Evolutionary conservation across 2,113 vertebrate genomes (phyloP), one percentile per base, ranked within the genome.

Genomic region (Toxotes jaculatrix): DNA sequence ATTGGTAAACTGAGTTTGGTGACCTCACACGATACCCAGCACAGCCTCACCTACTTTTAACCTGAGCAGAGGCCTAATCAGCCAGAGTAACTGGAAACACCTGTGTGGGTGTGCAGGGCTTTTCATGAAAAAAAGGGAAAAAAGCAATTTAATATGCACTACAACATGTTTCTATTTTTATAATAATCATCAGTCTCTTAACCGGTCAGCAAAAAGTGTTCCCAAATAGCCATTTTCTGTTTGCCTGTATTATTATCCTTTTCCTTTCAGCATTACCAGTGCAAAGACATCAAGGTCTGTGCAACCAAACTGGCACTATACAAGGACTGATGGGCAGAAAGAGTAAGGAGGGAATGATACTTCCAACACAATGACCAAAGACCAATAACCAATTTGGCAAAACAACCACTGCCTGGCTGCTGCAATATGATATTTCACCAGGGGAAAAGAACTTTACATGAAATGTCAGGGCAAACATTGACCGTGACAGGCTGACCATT

Each of bases 381-480:
- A n/a, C n/a, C n/a, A n/a, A n/a, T n/a, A 87, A 90, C 67, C 83
- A 77, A 75, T 93, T 88, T 88, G 77, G 83, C 76, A 74, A 89
- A 88, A 89, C 79, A 87, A 84, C 87, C 79, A 32, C 43, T 47
- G 73, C 71, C 77, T 81, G 61, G 74, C 57, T 13, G 40, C 36
- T 10, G 55, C 72, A 82, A 76, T 82, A 75, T 81, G 73, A 89
- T 82, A 82, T 83, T 83, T 85, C 83, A 90, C 80, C 56, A 59
- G 49, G 83, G 84, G 88, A 90, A 71, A 36, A 42, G 80, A 89
- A 87, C 87, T 93, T 84, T 87, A 89, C 87, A 88, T 89, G 85
- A 89, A 89, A 88, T 91, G 88, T 91, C 87, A 87, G 53, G 60
- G 73, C 85, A 84, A 88, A 88, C 88, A 88, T 83, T 82, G 89